phyloP scores from a whole-genome alignment of 2,113 vertebrate genomes.

The Macquaria ambigua region DNA sequence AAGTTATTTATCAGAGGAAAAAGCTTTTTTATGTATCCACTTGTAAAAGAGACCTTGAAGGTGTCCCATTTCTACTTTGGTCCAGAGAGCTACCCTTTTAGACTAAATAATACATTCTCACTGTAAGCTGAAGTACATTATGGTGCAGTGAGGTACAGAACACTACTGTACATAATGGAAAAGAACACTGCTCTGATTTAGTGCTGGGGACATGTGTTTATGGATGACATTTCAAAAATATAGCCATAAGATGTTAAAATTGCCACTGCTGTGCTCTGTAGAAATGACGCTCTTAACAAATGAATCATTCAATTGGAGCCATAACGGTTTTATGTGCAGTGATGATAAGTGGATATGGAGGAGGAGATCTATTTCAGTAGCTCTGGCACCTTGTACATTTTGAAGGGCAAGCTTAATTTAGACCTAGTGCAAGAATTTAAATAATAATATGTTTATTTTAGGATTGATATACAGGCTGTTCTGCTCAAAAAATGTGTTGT shows the following conservation, averaged over 20 bases:
- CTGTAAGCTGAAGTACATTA: conserved; percentile 14
- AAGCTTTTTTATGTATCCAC: conserved; percentile 52
- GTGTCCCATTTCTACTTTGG: conserved; percentile 10
- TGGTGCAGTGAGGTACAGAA: background rate
- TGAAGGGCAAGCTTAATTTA: conserved; percentile 12
- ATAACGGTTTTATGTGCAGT: conserved; percentile 26
- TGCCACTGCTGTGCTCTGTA: conserved; percentile 15
- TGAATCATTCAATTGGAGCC: conserved; percentile 56
- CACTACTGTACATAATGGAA: conserved; percentile 19
- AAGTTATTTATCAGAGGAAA: conserved; percentile 40
- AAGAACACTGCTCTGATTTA: conserved; percentile 25
- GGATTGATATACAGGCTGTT: background rate
- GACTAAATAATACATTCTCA: conserved; percentile 60
- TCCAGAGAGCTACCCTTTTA: conserved; percentile 1
- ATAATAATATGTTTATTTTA: background rate
- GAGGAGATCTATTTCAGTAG: conserved; percentile 17
- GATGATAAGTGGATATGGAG: conserved; percentile 34
- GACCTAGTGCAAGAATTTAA: background rate
- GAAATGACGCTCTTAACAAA: conserved; percentile 29
- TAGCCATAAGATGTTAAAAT: conserved; percentile 7
- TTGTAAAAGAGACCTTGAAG: conserved; percentile 1
- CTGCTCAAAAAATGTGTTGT: background rate
- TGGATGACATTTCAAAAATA: conserved; percentile 44
- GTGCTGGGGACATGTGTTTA: conserved; percentile 23
- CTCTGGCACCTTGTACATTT: conserved; percentile 13